phyloP scores from a whole-genome alignment of 2,797 vertebrate genomes.

The Rhinella marina region DNA sequence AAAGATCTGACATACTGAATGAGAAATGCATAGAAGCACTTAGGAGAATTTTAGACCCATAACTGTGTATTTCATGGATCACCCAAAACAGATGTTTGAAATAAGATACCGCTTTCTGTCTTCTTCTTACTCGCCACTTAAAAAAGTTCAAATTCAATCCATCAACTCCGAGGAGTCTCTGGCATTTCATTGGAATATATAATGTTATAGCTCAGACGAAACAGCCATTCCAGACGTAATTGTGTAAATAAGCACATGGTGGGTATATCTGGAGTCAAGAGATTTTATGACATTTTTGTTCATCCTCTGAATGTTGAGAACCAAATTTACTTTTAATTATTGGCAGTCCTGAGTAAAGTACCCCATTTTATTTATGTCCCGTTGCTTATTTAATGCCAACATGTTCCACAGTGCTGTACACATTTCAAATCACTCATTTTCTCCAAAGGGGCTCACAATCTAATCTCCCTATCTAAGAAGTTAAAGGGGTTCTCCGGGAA shows the following conservation, averaged over 20 bases:
- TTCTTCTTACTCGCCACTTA: constrained; percentile 46
- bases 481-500: no score
- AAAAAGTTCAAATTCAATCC: constrained; percentile 41
- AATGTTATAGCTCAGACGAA: constrained; percentile 13
- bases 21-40: constrained; percentile 61
- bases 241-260: background rate
- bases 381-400: background rate
- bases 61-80: constrained; percentile 56
- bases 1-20: constrained; percentile 49
- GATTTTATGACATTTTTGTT: background rate
- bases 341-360: background rate
- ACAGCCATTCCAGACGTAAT: constrained; percentile 12
- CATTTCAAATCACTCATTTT: background rate
- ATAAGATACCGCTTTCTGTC: constrained; percentile 54
- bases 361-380: background rate
- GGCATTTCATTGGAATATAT: constrained; percentile 34
- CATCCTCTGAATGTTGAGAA: background rate
- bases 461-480: background rate
- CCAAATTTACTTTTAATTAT: background rate
- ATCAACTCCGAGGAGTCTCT: constrained; percentile 27
- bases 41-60: constrained; percentile 49
- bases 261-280: background rate
- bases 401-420: background rate
- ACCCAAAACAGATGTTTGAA: constrained; percentile 62
- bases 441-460: background rate